Evolutionary conservation across 2,888 invertebrate species (phyloP).

Genomic region (Neoascia interrupta): DNA sequence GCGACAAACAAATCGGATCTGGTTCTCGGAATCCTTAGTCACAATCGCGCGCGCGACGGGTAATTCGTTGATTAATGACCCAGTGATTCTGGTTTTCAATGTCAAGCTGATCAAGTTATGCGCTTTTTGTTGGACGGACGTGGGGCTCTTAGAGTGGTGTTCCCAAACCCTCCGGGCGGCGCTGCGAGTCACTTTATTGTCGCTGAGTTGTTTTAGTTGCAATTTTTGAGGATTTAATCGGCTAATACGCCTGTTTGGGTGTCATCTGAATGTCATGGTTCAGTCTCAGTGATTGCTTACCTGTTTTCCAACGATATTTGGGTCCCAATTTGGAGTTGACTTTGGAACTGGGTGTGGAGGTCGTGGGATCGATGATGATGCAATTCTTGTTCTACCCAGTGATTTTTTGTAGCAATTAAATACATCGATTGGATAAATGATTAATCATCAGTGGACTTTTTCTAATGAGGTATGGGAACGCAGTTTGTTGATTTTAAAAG

Average conservation of each 20-base stretch:
- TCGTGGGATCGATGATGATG: constrained; percentile 53
- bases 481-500: no score
- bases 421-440: constrained; percentile 53
- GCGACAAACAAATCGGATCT: constrained; percentile 67
- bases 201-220: constrained; percentile 49
- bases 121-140: constrained; percentile 39
- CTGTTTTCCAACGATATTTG: no score
- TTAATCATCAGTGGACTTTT: constrained; percentile 33
- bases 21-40: constrained; percentile 68
- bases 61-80: constrained; percentile 70
- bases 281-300: constrained; percentile 5
- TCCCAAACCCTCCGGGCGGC: neutral
- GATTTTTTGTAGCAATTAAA: constrained; percentile 20
- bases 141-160: constrained; percentile 34
- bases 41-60: constrained; percentile 64
- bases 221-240: constrained; percentile 60
- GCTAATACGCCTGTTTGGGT: constrained; percentile 61
- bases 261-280: constrained; percentile 65
- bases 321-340: neutral
- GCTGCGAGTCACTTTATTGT: constrained; percentile 29
- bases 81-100: constrained; percentile 68
- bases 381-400: constrained; percentile 29
- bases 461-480: neutral
- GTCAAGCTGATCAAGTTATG: constrained; percentile 68
- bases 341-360: constrained; percentile 44